phyloP scores from a whole-genome alignment of 2,797 vertebrate genomes.

The Paramormyrops hopkinsi region DNA sequence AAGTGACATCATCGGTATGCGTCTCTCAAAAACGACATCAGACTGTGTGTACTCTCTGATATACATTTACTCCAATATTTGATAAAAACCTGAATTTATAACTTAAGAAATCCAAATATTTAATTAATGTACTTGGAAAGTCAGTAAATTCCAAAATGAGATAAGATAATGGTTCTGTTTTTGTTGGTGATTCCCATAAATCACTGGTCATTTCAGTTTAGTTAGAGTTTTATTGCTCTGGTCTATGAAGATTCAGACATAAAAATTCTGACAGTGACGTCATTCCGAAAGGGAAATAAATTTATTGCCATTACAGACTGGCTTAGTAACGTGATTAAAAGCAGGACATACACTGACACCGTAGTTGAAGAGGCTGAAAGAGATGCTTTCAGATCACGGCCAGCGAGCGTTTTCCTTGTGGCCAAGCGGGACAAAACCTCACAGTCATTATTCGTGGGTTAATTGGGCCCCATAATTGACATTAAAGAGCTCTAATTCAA shows the following conservation, averaged over 20 bases:
- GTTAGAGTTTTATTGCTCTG: neutral
- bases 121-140: neutral
- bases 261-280: neutral
- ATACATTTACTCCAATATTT: neutral
- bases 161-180: neutral
- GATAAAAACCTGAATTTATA: neutral
- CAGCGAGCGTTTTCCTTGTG: slow-evolving; percentile 60
- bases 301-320: neutral
- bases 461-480: slow-evolving; percentile 90
- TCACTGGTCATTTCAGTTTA: neutral
- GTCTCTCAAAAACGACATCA: neutral
- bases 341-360: neutral
- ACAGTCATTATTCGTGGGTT: slow-evolving; percentile 77
- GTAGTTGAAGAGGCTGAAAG: slow-evolving; percentile 34
- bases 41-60: neutral
- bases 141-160: slow-evolving; percentile 33
- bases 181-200: neutral
- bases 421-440: slow-evolving; percentile 62
- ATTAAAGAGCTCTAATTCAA: slow-evolving; percentile 74
- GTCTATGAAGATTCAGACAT: neutral
- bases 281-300: neutral
- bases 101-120: neutral
- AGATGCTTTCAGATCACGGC: slow-evolving; percentile 65
- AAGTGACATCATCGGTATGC: neutral
- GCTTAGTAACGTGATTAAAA: neutral